Conservation (phyloP, 2,113 vertebrate species). For the Murina feae region DNA sequence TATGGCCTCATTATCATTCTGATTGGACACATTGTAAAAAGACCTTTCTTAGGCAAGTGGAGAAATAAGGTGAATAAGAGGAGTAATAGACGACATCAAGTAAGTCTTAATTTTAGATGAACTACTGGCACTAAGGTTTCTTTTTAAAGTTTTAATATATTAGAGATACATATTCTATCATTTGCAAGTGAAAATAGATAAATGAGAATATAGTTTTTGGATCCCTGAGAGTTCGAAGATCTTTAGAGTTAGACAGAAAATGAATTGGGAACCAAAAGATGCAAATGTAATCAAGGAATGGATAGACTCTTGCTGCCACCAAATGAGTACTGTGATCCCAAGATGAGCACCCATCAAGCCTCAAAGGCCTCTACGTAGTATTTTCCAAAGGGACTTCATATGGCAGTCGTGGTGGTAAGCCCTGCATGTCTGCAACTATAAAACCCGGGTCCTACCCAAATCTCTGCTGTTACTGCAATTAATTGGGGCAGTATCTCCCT, state of each 20-base stretch:
- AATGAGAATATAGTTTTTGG: neutral
- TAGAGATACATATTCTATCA: neutral
- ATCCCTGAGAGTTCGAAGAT: neutral
- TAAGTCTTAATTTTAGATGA: neutral
- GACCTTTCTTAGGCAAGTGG: neutral
- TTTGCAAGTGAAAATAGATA: neutral
- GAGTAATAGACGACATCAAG: neutral
- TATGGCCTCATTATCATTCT: neutral
- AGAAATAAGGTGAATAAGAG: neutral
- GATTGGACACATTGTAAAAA: neutral
- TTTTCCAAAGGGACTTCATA: neutral
- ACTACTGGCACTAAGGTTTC: neutral
- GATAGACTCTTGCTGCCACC: neutral
- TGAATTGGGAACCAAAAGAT: neutral
- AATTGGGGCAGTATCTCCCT: neutral
- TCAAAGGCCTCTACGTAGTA: neutral
- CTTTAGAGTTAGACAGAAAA: neutral
- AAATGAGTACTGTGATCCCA: neutral
- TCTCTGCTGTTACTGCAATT: neutral
- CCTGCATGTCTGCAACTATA: neutral
- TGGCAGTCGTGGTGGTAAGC: neutral
- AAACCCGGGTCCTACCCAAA: neutral
- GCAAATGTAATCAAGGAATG: neutral
- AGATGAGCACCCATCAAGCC: neutral
- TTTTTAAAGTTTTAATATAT: neutral